Conservation (phyloP, 2,888 invertebrate species). For the Drosophila niveifrons region DNA sequence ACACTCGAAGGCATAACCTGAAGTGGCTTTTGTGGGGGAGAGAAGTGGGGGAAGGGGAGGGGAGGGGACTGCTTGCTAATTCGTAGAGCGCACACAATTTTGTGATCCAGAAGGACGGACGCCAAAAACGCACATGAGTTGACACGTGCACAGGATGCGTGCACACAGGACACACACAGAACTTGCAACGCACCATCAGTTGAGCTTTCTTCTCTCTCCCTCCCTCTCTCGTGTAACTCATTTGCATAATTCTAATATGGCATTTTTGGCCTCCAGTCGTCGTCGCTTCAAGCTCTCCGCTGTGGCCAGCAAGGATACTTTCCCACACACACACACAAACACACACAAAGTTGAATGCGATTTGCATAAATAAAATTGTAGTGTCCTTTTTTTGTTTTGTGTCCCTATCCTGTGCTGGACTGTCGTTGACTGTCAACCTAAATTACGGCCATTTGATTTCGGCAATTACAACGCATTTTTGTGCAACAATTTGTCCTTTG, state of each 20-base stretch:
- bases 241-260: conserved; percentile 80
- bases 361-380: conserved; percentile 75
- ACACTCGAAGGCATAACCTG: conserved; percentile 9
- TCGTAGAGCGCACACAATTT: conserved; percentile 16
- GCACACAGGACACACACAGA: background rate
- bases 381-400: conserved; percentile 36
- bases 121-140: conserved; percentile 11
- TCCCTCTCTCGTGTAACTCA: conserved; percentile 31
- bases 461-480: conserved; percentile 79
- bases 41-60: no score
- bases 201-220: background rate
- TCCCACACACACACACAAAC: conserved; percentile 21
- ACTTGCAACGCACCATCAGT: conserved; percentile 15
- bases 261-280: conserved; percentile 53
- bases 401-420: conserved; percentile 23
- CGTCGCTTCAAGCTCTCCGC: no score
- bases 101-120: conserved; percentile 25
- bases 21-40: conserved; percentile 10
- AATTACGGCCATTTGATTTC: conserved; percentile 75
- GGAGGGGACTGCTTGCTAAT: conserved; percentile 35
- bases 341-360: conserved; percentile 42
- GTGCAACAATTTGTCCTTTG: conserved; percentile 71
- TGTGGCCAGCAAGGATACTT: conserved; percentile 22
- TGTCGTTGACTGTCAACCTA: conserved; percentile 65
- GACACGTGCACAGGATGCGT: conserved; percentile 48